Percentiles rank a stretch among this genome's conserved stretches.
phyloP scores from a whole-genome alignment of 2,797 vertebrate genomes.

The Sebastes diaconus region DNA sequence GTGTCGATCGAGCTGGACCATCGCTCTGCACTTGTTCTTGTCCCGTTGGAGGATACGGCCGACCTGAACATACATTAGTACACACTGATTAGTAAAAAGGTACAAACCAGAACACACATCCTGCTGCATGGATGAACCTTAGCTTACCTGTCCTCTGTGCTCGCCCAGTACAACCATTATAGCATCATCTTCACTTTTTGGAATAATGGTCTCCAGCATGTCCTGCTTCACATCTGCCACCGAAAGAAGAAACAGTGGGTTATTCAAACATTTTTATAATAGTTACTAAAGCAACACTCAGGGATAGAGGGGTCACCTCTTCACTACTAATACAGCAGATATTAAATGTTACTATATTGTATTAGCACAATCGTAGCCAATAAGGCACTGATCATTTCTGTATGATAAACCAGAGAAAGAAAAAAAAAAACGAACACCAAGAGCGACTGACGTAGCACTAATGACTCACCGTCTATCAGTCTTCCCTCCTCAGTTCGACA shows the following conservation, averaged over 20 bases:
- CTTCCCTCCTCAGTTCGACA: slow-evolving; percentile 89
- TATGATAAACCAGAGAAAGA: not conserved
- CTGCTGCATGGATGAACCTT: not conserved
- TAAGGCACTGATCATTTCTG: not conserved
- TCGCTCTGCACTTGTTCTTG: slow-evolving; percentile 81
- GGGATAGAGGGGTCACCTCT: not conserved
- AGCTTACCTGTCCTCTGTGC: slow-evolving; percentile 78
- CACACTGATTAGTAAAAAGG: not conserved
- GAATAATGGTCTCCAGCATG: slow-evolving; percentile 92
- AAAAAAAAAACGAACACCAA: not conserved
- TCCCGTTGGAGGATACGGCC: slow-evolving; percentile 88
- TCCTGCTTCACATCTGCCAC: slow-evolving; percentile 85
- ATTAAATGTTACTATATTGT: not conserved
- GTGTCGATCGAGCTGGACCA: slow-evolving; percentile 87
- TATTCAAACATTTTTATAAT: not conserved
- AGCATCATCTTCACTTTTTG: slow-evolving; percentile 80
- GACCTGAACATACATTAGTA: slow-evolving; percentile 73
- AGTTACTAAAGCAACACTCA: not conserved
- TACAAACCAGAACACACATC: not conserved
- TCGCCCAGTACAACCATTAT: slow-evolving; percentile 84
- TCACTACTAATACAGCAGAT: not conserved
- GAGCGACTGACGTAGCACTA: not conserved
- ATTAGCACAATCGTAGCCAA: no score
- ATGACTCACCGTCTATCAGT: slow-evolving; percentile 86
- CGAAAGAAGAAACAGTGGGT: not conserved